Evolutionary conservation across 2,113 vertebrate genomes (phyloP).

Genomic region (Corydoras sp.): DNA sequence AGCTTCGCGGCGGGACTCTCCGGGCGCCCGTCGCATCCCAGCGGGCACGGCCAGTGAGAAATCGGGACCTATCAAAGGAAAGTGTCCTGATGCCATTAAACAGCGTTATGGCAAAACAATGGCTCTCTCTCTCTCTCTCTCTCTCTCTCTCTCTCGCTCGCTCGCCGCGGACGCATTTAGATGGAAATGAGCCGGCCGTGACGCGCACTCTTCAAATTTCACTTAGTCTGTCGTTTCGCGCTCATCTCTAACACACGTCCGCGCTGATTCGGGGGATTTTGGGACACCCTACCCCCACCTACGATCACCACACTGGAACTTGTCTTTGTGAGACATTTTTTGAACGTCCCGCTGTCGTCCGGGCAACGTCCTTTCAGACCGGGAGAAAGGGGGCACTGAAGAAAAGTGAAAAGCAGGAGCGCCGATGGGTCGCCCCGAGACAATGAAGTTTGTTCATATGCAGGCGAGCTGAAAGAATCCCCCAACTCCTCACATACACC

Average conservation of each 20-base stretch:
- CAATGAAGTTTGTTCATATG: constrained; percentile 68
- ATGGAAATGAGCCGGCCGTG: constrained; percentile 66
- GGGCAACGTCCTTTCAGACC: constrained; percentile 64
- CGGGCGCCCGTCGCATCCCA: constrained; percentile 57
- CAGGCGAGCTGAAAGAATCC: constrained; percentile 54
- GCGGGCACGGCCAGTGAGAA: constrained; percentile 65
- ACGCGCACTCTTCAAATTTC: constrained; percentile 58
- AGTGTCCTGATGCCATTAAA: constrained; percentile 66
- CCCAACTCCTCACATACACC: constrained; percentile 31
- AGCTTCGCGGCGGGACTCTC: constrained; percentile 55
- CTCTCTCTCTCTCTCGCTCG: constrained; percentile 27
- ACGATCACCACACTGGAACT: constrained; percentile 22
- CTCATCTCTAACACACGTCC: constrained; percentile 38
- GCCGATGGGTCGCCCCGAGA: constrained; percentile 57
- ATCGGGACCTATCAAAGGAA: constrained; percentile 67
- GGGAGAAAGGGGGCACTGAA: constrained; percentile 54
- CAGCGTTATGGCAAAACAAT: constrained; percentile 68
- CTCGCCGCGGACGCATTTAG: constrained; percentile 58
- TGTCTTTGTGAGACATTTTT: constrained; percentile 54
- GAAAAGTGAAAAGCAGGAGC: constrained; percentile 57
- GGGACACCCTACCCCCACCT: constrained; percentile 28
- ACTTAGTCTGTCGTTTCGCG: constrained; percentile 52
- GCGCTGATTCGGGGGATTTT: constrained; percentile 19
- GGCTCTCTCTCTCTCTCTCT: constrained; percentile 21
- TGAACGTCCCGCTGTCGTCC: constrained; percentile 56